Evolutionary conservation across 2,888 invertebrate genomes (phyloP), one percentile per base, ranked within the genome.

Genomic region (Maniola hyperantus): DNA sequence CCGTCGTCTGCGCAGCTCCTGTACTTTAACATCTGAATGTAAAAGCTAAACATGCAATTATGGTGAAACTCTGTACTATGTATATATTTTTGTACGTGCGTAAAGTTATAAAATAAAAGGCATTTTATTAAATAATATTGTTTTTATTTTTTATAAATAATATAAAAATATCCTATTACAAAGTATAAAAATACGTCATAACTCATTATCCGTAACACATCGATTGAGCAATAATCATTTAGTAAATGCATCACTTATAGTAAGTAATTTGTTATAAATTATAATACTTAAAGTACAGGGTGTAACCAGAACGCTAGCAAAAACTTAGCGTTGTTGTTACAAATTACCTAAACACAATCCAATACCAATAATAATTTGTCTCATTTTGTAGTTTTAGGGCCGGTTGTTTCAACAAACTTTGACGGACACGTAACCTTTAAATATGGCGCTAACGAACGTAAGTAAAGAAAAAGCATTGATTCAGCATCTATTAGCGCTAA

Each of bases 31-130:
- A 15, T 42, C 57, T 57, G 20, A n/a, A 20, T 15, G 18, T 15
- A n/a, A 53, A 55, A 58, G 13, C 20, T 33, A 26, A 59, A 59
- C 57, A 11, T 54, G 4, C n/a, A 5, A 36, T 20, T 39, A 20
- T 57, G 20, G 57, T 57, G 39, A 57, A 54, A n/a, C 20, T 57
- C 57, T 55, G 10, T 55, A 57, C 20, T 15, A 15, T 63, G 65
- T 65, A 62, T 60, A 69, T 69, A 70, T 70, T 70, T 70, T 70
- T 70, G 62, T 70, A 70, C 67, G 59, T 36, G 51, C 44, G 26
- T 26, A 4, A 26, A 59, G 58, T 65, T 53, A 61, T 33, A 39
- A 64, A 62, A 65, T 61, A 69, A 69, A 57, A 64, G 8, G 51
- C 57, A 64, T 55, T 42, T 62, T 62, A 20, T 34, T 55, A 51